Percentiles rank a stretch among this genome's conserved stretches.
phyloP scores from a whole-genome alignment of 1,140 invertebrate species.

The Belonocnema kinseyi region DNA sequence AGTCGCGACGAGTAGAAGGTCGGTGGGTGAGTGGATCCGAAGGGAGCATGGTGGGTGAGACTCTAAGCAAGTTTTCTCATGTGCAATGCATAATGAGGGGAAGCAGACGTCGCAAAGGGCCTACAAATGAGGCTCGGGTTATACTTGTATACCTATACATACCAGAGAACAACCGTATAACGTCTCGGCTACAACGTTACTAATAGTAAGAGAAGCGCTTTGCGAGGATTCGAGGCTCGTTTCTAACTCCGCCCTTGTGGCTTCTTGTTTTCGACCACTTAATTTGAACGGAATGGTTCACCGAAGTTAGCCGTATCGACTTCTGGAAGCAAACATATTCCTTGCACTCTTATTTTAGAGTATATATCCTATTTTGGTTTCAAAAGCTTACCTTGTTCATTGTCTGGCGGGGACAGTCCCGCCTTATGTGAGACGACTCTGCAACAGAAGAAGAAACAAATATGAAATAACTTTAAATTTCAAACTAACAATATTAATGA shows the following conservation, averaged over 20 bases:
- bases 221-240: background rate
- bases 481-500: background rate
- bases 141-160: slow-evolving; percentile 51
- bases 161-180: slow-evolving; percentile 42
- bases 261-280: slow-evolving; percentile 14
- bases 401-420: slow-evolving; percentile 74
- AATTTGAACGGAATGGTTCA: background rate
- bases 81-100: slow-evolving; percentile 76
- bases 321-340: background rate
- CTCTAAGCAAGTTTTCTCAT: slow-evolving; percentile 75
- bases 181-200: slow-evolving; percentile 42
- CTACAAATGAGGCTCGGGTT: slow-evolving; percentile 72
- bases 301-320: background rate
- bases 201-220: slow-evolving; percentile 22
- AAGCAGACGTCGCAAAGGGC: slow-evolving; percentile 72
- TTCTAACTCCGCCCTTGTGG: background rate
- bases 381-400: slow-evolving; percentile 72
- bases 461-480: slow-evolving; percentile 29
- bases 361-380: background rate
- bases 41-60: slow-evolving; percentile 45
- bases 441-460: slow-evolving; percentile 60
- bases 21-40: slow-evolving; percentile 38
- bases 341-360: background rate
- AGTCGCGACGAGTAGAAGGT: slow-evolving; percentile 55
- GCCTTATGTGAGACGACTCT: slow-evolving; percentile 67